Evolutionary conservation across 2,797 vertebrate species (phyloP).

Genomic region (Miichthys miiuy): DNA sequence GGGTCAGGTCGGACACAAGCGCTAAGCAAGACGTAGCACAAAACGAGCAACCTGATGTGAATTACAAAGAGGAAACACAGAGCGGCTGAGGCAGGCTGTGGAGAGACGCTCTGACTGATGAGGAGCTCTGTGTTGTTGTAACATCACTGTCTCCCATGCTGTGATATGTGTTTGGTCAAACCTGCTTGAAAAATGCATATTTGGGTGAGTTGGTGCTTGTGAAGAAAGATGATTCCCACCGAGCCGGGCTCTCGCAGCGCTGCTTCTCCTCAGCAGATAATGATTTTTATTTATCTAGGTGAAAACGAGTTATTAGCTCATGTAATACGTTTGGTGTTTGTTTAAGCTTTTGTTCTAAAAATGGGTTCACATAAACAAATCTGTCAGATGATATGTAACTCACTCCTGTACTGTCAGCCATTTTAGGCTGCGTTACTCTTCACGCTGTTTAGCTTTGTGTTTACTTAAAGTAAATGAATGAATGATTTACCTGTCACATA

Average conservation of each 20-base stretch:
- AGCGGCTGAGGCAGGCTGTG: slow-evolving; percentile 7
- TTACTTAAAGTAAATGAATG: slow-evolving; percentile 12
- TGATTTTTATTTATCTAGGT: slow-evolving; percentile 19
- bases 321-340: neutral
- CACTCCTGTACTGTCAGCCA: neutral
- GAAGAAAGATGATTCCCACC: slow-evolving; percentile 26
- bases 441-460: neutral
- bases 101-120: slow-evolving; percentile 50
- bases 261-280: slow-evolving; percentile 22
- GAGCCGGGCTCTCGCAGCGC: slow-evolving; percentile 5
- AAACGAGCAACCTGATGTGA: slow-evolving; percentile 43
- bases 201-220: slow-evolving; percentile 52
- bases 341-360: neutral
- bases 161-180: slow-evolving; percentile 47
- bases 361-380: neutral
- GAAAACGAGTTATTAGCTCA: slow-evolving; percentile 14
- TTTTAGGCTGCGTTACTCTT: neutral
- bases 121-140: slow-evolving; percentile 38
- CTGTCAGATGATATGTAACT: neutral
- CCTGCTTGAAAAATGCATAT: slow-evolving; percentile 54
- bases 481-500: slow-evolving; percentile 9
- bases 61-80: slow-evolving; percentile 7
- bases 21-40: slow-evolving; percentile 6
- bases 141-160: slow-evolving; percentile 38
- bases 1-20: slow-evolving; percentile 38